Conservation (phyloP, 2,888 invertebrate species). For the Iselma pallidipennis region DNA sequence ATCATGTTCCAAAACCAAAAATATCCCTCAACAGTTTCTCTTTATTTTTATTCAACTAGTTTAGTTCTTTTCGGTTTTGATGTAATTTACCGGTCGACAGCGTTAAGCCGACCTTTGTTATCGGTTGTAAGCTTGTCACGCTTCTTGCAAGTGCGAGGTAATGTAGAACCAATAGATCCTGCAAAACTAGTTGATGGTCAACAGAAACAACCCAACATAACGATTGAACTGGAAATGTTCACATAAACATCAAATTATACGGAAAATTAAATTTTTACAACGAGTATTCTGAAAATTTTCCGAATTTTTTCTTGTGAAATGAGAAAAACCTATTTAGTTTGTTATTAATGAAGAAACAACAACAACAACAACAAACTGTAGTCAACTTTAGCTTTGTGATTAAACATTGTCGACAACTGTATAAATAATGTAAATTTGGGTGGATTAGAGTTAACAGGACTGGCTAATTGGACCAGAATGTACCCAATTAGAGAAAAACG, state of each 20-base stretch:
- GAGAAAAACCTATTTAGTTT: neutral
- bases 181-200: constrained; percentile 20
- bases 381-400: neutral
- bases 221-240: neutral
- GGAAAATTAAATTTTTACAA: neutral
- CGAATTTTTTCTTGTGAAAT: too few species aligned
- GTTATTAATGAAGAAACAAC: neutral
- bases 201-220: constrained; percentile 7
- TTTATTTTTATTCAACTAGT: constrained; percentile 23
- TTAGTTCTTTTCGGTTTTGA: constrained; percentile 20
- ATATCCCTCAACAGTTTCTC: too few species aligned
- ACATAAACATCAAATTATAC: too few species aligned
- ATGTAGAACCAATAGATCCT: constrained; percentile 25
- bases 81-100: constrained; percentile 27
- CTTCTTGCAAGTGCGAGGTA: constrained; percentile 25
- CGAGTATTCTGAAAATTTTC: too few species aligned
- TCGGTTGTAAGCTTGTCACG: constrained; percentile 25
- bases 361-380: neutral
- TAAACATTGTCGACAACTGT: neutral
- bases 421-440: neutral
- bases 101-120: constrained; percentile 27
- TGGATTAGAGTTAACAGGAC: neutral
- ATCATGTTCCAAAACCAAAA: too few species aligned
- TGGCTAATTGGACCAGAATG: neutral
- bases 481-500: neutral